phyloP scores from a whole-genome alignment of 2,888 invertebrate genomes.

The Nowickia ferox region DNA sequence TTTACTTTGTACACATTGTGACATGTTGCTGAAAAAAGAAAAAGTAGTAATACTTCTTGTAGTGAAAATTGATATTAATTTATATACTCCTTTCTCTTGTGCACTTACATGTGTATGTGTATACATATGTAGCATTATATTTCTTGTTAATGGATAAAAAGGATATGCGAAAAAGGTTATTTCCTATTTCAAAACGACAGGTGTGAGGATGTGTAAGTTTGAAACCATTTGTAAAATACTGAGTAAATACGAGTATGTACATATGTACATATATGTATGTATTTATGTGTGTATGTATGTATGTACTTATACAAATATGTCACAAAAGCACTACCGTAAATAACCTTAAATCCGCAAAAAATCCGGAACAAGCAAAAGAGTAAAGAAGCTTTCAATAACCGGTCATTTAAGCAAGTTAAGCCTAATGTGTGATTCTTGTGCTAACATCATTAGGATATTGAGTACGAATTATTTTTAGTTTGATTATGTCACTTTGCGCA shows the following conservation, averaged over 20 bases:
- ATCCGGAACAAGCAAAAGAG: constrained; percentile 9
- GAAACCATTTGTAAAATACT: neutral
- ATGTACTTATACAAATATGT: neutral
- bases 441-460: constrained; percentile 61
- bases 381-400: constrained; percentile 54
- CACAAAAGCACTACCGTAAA: constrained; percentile 16
- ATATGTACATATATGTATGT: neutral
- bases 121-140: neutral
- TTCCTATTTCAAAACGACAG: constrained; percentile 55
- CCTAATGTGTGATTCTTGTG: constrained; percentile 24
- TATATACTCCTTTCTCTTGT: constrained; percentile 25
- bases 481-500: constrained; percentile 69
- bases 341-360: constrained; percentile 47
- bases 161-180: constrained; percentile 56
- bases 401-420: constrained; percentile 53
- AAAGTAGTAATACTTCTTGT: neutral
- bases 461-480: constrained; percentile 63
- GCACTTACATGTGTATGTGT: neutral
- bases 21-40: constrained; percentile 28
- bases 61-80: constrained; percentile 58
- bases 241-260: constrained; percentile 8
- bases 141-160: constrained; percentile 10
- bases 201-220: constrained; percentile 22
- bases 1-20: constrained; percentile 51
- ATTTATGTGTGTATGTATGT: neutral